phyloP scores from a whole-genome alignment of 2,888 invertebrate species.

The Tetheella fluctuosa region DNA sequence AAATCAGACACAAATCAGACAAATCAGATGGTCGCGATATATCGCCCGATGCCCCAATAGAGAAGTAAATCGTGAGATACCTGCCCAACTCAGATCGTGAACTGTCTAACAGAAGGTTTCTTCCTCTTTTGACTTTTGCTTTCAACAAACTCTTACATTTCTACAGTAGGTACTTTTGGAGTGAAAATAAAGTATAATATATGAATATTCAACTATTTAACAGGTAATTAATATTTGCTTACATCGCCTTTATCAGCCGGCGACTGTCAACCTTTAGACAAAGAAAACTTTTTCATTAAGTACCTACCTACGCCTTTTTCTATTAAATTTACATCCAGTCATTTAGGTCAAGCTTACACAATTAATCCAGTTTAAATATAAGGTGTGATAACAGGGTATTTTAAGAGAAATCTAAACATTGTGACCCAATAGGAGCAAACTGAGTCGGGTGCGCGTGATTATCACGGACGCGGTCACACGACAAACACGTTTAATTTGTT shows the following conservation, averaged over 20 bases:
- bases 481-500: slow-evolving; percentile 9
- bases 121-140: not conserved
- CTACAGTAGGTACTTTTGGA: too few relatives aligned
- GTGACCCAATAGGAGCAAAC: not conserved
- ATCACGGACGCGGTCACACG: slow-evolving; percentile 6
- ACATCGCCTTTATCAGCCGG: too few relatives aligned
- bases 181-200: too few relatives aligned
- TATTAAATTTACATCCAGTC: too few relatives aligned
- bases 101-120: not conserved
- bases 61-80: slow-evolving; percentile 1
- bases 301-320: too few relatives aligned
- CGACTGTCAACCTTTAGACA: too few relatives aligned
- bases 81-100: slow-evolving; percentile 1
- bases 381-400: not conserved
- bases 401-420: not conserved
- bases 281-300: too few relatives aligned
- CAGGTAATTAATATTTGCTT: too few relatives aligned
- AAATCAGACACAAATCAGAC: too few relatives aligned
- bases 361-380: too few relatives aligned
- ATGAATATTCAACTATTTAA: too few relatives aligned
- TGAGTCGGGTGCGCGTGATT: not conserved
- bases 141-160: not conserved
- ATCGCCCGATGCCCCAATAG: slow-evolving; percentile 4
- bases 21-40: not conserved
- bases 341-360: too few relatives aligned